Conservation (phyloP, 92 coral and sea anemone genomes). For the Epizoanthus ramosus region DNA sequence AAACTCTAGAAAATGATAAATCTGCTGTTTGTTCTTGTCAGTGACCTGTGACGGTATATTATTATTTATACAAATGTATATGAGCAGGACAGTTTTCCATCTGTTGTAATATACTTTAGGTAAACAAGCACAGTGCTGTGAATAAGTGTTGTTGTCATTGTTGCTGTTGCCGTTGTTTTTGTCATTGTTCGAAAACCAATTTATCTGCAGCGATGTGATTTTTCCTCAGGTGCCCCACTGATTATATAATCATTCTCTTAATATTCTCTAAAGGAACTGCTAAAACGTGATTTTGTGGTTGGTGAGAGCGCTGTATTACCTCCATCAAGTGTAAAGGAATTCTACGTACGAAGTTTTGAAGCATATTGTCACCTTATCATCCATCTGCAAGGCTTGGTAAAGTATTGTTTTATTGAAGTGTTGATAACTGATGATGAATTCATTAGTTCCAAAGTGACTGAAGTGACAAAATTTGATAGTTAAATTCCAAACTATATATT, state of each 20-base stretch:
- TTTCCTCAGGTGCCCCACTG: too few species aligned
- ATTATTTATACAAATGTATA: too few species aligned
- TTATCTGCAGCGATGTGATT: not conserved
- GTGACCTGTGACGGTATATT: not conserved
- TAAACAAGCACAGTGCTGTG: not conserved
- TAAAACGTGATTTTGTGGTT: conserved; percentile 23
- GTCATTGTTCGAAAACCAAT: conserved; percentile 24
- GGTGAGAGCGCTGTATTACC: not conserved
- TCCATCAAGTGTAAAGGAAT: conserved; percentile 46
- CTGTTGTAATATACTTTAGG: too few species aligned
- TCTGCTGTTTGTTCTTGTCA: too few species aligned
- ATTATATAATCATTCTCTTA: not conserved
- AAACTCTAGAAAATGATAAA: too few species aligned
- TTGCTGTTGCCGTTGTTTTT: not conserved
- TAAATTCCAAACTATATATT: too few species aligned
- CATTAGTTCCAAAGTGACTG: too few species aligned
- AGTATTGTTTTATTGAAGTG: not conserved
- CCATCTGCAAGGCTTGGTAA: conserved; percentile 84
- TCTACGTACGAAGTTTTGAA: conserved; percentile 72
- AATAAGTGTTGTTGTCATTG: not conserved
- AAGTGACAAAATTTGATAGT: too few species aligned
- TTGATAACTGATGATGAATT: too few species aligned
- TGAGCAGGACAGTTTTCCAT: not conserved
- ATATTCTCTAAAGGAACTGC: conserved; percentile 25
- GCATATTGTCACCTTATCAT: conserved; percentile 77